Percentiles rank a stretch among this genome's conserved stretches.
These are phyloP conservation scores for Ochropleura plecta DNA, from an alignment of 2,888 invertebrate species.

Conservation along the genomic window DNA sequence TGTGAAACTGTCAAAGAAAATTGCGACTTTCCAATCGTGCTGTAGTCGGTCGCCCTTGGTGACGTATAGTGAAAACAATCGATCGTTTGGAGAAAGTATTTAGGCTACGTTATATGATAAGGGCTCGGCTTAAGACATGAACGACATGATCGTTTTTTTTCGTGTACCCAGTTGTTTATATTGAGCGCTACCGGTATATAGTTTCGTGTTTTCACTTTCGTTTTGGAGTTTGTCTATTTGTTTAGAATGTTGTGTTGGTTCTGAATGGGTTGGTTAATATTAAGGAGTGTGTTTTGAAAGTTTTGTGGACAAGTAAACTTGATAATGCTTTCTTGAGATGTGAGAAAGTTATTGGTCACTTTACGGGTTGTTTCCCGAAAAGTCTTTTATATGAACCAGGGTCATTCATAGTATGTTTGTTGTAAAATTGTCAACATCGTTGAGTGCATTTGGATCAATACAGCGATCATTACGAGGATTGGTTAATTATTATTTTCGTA, in stretches of 20 bases:
- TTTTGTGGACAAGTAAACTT: slow-evolving; percentile 9
- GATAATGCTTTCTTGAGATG: slow-evolving; percentile 22
- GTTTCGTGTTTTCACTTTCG: slow-evolving; percentile 56
- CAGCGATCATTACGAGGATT: too few species aligned
- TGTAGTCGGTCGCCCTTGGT: slow-evolving; percentile 64
- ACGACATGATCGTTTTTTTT: slow-evolving; percentile 34
- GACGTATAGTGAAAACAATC: slow-evolving; percentile 77
- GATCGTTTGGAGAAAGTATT: slow-evolving; percentile 78
- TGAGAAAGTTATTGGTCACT: slow-evolving; percentile 35
- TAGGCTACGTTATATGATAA: slow-evolving; percentile 48
- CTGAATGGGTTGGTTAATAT: slow-evolving; percentile 22
- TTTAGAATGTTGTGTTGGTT: slow-evolving; percentile 42
- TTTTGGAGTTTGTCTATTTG: slow-evolving; percentile 44
- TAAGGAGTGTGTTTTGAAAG: slow-evolving; percentile 53
- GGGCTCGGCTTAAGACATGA: slow-evolving; percentile 35
- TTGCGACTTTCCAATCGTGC: slow-evolving; percentile 71
- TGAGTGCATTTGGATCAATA: neutral
- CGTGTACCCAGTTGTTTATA: slow-evolving; percentile 42
- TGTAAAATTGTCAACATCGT: neutral
- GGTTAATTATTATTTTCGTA: too few species aligned
- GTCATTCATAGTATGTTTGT: neutral
- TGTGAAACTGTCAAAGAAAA: slow-evolving; percentile 77
- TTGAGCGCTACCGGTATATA: slow-evolving; percentile 55
- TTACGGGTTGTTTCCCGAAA: slow-evolving; percentile 14
- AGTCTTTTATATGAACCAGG: neutral